Evolutionary conservation across 2,113 vertebrate genomes (phyloP).

Genomic region (Poeciliopsis turrubarensis): DNA sequence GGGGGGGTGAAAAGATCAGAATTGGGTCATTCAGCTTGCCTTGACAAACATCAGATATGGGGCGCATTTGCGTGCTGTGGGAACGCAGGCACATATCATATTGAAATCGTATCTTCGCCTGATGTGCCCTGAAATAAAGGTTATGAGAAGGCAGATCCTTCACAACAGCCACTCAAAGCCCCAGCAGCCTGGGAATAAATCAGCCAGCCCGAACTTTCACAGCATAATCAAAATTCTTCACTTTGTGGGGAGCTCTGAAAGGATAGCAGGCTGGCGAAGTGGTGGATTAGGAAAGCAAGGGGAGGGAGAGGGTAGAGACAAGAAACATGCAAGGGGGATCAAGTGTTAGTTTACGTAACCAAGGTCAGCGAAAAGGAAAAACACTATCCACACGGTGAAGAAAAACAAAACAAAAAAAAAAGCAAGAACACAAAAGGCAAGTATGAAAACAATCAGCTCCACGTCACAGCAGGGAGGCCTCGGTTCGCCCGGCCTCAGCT

Average conservation of each 20-base stretch:
- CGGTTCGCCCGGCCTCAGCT: slow-evolving; percentile 34
- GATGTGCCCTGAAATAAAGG: not conserved
- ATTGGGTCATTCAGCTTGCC: too few relatives aligned
- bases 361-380: slow-evolving; percentile 60
- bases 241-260: slow-evolving; percentile 52
- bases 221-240: slow-evolving; percentile 67
- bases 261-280: slow-evolving; percentile 46
- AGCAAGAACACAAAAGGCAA: slow-evolving; percentile 28
- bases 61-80: too few relatives aligned
- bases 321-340: slow-evolving; percentile 36
- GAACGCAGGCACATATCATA: not conserved
- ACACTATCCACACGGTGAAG: slow-evolving; percentile 41
- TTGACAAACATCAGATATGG: too few relatives aligned
- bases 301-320: slow-evolving; percentile 9
- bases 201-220: slow-evolving; percentile 56
- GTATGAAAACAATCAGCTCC: slow-evolving; percentile 71
- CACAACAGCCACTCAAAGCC: slow-evolving; percentile 15
- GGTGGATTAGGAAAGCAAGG: slow-evolving; percentile 29
- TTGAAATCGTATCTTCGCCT: not conserved
- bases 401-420: slow-evolving; percentile 35
- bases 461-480: slow-evolving; percentile 32
- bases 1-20: too few relatives aligned
- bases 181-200: slow-evolving; percentile 59
- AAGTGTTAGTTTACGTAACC: slow-evolving; percentile 63
- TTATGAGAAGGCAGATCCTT: slow-evolving; percentile 40